Percentiles rank a stretch among this genome's conserved stretches.
These are phyloP conservation scores for Reticulitermes speratus DNA, from an alignment of 1,140 invertebrate species.

Conservation along the genomic window DNA sequence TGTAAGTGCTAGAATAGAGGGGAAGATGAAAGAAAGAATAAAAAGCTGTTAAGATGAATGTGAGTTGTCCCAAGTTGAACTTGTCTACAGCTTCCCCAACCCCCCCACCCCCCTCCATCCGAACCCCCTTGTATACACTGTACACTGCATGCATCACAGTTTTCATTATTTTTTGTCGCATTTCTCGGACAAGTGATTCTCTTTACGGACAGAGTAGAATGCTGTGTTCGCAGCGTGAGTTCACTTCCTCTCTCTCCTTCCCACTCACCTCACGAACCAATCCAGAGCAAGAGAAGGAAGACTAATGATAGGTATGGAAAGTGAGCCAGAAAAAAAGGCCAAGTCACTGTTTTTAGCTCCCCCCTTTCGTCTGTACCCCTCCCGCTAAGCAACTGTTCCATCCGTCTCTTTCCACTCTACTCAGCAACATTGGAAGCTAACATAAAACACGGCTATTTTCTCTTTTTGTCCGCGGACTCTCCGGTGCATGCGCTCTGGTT, in stretches of 20 bases:
- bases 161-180: not conserved
- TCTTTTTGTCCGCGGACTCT: not conserved
- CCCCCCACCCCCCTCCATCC: not conserved
- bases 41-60: not conserved
- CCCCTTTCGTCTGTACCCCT: conserved; percentile 4
- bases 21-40: not conserved
- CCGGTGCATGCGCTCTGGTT: not conserved
- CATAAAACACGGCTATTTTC: not conserved
- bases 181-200: not conserved
- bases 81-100: not conserved
- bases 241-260: not conserved
- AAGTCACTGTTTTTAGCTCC: not conserved
- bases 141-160: not conserved
- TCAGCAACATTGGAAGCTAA: not conserved
- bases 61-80: not conserved
- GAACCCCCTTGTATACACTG: not conserved
- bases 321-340: not conserved
- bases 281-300: not conserved
- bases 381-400: not conserved
- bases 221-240: not conserved
- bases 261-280: not conserved
- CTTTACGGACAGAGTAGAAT: not conserved
- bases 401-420: not conserved
- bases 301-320: conserved; percentile 13
- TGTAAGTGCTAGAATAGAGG: not conserved